A percentile compares a stretch with the other conserved stretches of the same genome.
phyloP scores from a whole-genome alignment of 2,797 vertebrate species.

The Coendou prehensilis region DNA sequence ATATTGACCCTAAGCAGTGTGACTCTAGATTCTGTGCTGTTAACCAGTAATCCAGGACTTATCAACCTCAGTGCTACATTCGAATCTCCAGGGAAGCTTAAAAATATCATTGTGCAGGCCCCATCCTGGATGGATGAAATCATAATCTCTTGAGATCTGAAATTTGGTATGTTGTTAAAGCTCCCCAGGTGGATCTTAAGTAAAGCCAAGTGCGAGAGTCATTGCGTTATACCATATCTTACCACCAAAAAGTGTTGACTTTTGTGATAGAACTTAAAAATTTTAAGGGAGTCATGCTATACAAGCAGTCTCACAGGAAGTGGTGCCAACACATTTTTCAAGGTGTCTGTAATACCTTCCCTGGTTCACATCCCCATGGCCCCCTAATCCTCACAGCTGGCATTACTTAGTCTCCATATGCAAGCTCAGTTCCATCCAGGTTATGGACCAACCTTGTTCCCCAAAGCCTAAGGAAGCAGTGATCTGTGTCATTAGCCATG shows the following conservation, averaged over 20 bases:
- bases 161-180: background rate
- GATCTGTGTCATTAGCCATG: background rate
- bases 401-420: background rate
- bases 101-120: background rate
- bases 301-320: background rate
- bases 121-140: background rate
- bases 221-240: background rate
- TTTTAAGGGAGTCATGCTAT: background rate
- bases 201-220: background rate
- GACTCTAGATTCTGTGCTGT: background rate
- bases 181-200: background rate
- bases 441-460: background rate
- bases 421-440: background rate
- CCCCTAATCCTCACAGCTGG: constrained; percentile 11
- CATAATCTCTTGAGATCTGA: background rate
- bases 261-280: background rate
- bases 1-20: fast-evolving
- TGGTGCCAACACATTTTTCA: background rate
- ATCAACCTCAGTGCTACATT: background rate
- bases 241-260: constrained; percentile 9
- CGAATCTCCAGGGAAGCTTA: background rate
- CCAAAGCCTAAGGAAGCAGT: background rate
- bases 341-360: background rate
- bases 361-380: background rate
- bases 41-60: background rate